Evolutionary conservation across 2,113 vertebrate genomes (phyloP).

Genomic region (Nannobrachium achirus): DNA sequence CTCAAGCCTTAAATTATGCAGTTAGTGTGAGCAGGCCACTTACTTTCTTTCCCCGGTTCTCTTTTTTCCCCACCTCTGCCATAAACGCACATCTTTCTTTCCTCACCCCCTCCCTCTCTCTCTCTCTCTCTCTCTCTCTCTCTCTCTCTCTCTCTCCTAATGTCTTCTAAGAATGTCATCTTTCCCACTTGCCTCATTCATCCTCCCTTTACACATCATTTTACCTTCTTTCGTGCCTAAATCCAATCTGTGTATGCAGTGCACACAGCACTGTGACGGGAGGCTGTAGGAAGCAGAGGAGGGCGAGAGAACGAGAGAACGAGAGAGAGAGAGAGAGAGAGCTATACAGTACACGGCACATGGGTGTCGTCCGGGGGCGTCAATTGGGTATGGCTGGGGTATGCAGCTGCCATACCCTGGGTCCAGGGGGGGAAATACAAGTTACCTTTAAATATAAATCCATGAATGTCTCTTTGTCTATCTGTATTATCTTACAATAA

Average conservation of each 20-base stretch:
- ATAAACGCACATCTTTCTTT: constrained; percentile 32
- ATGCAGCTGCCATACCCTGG: no score
- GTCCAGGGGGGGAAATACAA: no score
- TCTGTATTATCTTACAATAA: no score
- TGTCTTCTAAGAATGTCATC: not conserved
- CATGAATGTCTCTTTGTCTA: no score
- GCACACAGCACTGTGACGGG: not conserved
- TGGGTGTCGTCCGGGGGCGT: constrained; percentile 60
- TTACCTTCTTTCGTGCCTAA: constrained; percentile 6
- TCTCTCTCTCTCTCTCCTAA: not conserved
- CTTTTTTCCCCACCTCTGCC: constrained; percentile 37
- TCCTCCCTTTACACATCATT: not conserved
- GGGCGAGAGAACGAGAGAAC: not conserved
- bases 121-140: not conserved
- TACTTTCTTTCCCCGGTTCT: constrained; percentile 45
- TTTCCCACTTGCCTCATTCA: not conserved
- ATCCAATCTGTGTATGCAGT: not conserved
- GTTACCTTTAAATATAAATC: no score
- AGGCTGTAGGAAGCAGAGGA: not conserved
- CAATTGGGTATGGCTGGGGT: no score
- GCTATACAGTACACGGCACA: constrained; percentile 14
- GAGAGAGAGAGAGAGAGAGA: not conserved
- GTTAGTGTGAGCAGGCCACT: constrained; percentile 52
- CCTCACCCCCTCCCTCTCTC: constrained; percentile 5
- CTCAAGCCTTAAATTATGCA: constrained; percentile 72